Evolutionary conservation across 1,140 invertebrate genomes (phyloP), one percentile per base, ranked within the genome.

Genomic region (Cardiocondyla obscurior): DNA sequence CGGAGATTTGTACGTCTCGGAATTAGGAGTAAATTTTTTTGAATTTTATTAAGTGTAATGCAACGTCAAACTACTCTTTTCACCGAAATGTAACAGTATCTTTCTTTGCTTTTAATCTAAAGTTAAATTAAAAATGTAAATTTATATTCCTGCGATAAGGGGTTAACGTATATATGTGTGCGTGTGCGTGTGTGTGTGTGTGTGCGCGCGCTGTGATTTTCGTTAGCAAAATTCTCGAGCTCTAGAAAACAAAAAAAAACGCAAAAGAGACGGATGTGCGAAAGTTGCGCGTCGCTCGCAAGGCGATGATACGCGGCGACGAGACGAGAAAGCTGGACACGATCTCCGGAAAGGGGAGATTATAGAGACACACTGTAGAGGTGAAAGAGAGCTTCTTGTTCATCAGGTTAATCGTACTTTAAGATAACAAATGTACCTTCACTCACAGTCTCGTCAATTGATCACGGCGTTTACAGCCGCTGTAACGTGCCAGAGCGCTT

Each of bases 361-460:
- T 62, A 49, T 33, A 53, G 39, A 76, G 57, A 67, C 16, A 51
- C 1, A 30, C 14, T 28, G 19, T n/a, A 22, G 49, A 25, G 16
- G 25, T 22, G 12, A 42, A 46, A 42, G 44, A 67, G 62, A 79
- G 74, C 74, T 69, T 79, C 62, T 62, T 79, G 74, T 69, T 79
- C 39, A 79, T 81, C 67, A 57, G 53, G 72, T 69, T 62, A 74
- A 57, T 22, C 25, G 33, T 82, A 82, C 19, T 82, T 76, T 82
- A 82, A 82, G 81, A 62, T 16, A 82, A 82, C 70, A 67, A 76
- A 82, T 60, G 86, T 87, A 87, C 82, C 86, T 87, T 87, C 69
- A 87, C 53, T 87, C 85, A 76, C 72, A 87, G 65, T 87, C 69
- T 87, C 82, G 86, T 87, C 86, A 87, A 87, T 87, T 87, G 67